phyloP scores from a whole-genome alignment of 1,140 invertebrate species.

The Acromyrmex heyeri region DNA sequence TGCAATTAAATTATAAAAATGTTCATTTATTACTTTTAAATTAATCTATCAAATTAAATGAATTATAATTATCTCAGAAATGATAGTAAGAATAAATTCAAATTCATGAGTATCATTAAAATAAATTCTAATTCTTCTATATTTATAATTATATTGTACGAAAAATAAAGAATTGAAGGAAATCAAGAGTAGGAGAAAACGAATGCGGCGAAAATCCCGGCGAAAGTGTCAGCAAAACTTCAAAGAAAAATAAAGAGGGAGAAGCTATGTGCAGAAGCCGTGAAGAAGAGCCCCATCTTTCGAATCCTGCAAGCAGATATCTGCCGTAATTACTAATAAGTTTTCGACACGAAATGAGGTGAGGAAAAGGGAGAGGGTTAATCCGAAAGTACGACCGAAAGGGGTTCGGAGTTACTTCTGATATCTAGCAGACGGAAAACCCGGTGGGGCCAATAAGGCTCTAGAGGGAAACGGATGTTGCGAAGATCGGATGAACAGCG shows the following conservation, averaged over 20 bases:
- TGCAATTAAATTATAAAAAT: neutral
- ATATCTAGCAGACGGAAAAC: conserved; percentile 73
- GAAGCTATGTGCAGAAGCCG: conserved; percentile 56
- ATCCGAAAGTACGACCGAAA: conserved; percentile 86
- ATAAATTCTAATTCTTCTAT: conserved; percentile 32
- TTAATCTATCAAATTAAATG: neutral
- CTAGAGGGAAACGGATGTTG: conserved; percentile 42
- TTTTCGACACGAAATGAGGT: conserved; percentile 87
- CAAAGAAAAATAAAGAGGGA: conserved; percentile 52
- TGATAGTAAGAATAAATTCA: too few relatives aligned
- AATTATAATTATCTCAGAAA: too few relatives aligned
- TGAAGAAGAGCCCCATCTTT: conserved; percentile 73
- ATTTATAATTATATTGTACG: conserved; percentile 79
- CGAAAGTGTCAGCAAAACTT: conserved; percentile 65
- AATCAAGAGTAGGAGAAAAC: conserved; percentile 67
- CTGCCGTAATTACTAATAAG: conserved; percentile 86
- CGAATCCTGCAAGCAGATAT: conserved; percentile 82
- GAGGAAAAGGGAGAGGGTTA: conserved; percentile 87
- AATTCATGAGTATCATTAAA: neutral
- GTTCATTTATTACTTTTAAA: neutral
- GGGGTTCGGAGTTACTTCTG: conserved; percentile 74
- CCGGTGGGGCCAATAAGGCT: conserved; percentile 70
- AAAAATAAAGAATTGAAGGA: conserved; percentile 82
- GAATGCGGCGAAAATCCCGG: conserved; percentile 43
- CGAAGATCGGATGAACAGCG: conserved; percentile 30